phyloP scores from a whole-genome alignment of 2,113 vertebrate species.

The Microtus montanus region DNA sequence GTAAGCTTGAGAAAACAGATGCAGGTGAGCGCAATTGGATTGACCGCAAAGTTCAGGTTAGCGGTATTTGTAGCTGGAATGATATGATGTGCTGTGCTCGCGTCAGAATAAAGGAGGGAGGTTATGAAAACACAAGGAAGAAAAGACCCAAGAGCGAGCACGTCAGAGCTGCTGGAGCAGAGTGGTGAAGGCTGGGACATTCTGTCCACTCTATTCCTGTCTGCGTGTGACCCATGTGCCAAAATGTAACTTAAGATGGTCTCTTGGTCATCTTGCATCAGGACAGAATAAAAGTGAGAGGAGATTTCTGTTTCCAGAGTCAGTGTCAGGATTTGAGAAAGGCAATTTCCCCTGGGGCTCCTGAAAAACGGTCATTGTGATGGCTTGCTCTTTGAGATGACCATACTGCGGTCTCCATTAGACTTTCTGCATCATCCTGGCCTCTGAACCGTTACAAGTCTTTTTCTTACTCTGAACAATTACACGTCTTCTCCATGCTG shows the following conservation, averaged over 20 bases:
- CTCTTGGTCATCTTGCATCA: background rate
- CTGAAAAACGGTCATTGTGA: background rate
- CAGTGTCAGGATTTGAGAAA: background rate
- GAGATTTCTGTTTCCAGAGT: background rate
- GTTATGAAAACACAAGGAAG: background rate
- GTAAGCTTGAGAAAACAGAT: slow-evolving; percentile 35
- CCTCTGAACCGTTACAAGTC: background rate
- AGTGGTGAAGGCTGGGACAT: too few relatives aligned
- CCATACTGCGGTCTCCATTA: background rate
- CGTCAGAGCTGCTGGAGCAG: background rate
- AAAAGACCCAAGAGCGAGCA: background rate
- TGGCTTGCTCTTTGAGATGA: background rate
- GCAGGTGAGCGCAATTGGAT: background rate
- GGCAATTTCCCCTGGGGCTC: background rate
- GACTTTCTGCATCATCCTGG: background rate
- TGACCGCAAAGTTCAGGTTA: background rate
- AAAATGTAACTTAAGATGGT: background rate
- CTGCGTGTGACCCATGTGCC: background rate
- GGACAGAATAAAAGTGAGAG: background rate
- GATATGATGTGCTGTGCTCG: too few relatives aligned
- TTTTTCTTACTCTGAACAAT: background rate
- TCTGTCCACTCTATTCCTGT: background rate
- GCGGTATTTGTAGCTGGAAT: background rate
- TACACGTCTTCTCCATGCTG: background rate
- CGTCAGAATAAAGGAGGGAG: too few relatives aligned